These are phyloP conservation scores for Sparidentex hasta DNA, from an alignment of 2,797 vertebrate species.

Conservation along the genomic window DNA sequence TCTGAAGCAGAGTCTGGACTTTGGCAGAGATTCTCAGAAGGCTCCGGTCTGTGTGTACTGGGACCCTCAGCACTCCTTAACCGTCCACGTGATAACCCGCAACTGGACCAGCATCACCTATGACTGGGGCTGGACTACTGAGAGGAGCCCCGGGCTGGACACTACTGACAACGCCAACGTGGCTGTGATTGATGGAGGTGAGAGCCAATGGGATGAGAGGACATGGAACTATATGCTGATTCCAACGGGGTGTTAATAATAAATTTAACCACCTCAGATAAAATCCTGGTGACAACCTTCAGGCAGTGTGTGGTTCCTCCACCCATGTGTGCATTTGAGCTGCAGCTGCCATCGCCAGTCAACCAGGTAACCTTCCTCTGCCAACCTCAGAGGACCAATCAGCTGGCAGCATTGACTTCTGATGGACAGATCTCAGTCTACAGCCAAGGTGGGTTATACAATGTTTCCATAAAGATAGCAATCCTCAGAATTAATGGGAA, in stretches of 20 bases:
- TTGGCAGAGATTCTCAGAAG: constrained; percentile 80
- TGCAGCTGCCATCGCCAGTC: constrained; percentile 86
- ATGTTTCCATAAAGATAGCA: background rate
- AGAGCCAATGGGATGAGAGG: constrained; percentile 31
- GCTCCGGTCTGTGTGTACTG: constrained; percentile 88
- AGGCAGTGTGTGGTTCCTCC: constrained; percentile 92
- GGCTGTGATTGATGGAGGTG: constrained; percentile 96
- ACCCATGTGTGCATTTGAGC: constrained; percentile 92
- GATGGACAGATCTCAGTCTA: constrained; percentile 88
- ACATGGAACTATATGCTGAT: background rate
- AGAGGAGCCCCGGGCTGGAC: constrained; percentile 84
- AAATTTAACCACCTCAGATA: constrained; percentile 79
- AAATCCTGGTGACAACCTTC: constrained; percentile 92
- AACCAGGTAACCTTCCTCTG: constrained; percentile 91
- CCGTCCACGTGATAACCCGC: constrained; percentile 88
- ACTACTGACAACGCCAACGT: constrained; percentile 87
- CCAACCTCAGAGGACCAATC: constrained; percentile 82
- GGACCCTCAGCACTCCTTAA: constrained; percentile 88
- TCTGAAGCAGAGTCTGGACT: constrained; percentile 94
- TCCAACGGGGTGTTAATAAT: background rate
- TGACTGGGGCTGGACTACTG: constrained; percentile 92
- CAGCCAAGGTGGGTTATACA: constrained; percentile 81
- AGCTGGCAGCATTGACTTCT: constrained; percentile 89
- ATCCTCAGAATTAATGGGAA: background rate
- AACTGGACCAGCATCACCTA: constrained; percentile 90